Evolutionary conservation across 2,797 vertebrate genomes (phyloP).

Genomic region (Valencia hispanica): DNA sequence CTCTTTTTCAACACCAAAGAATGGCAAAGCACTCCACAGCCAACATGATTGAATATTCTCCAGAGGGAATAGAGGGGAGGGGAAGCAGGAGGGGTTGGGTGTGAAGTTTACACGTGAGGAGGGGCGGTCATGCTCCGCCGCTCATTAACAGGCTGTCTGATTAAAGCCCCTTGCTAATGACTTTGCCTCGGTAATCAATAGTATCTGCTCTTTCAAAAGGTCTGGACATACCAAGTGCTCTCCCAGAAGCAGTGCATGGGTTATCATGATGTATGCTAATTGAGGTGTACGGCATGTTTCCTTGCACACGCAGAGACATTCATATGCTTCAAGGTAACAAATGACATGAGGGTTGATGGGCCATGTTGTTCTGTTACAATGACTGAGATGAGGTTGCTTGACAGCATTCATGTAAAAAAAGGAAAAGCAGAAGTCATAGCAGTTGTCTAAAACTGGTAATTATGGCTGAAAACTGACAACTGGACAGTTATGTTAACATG

Average conservation of each 20-base stretch:
- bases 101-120: slow-evolving; percentile 56
- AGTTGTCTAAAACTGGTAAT: slow-evolving; percentile 33
- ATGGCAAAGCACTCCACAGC: slow-evolving; percentile 67
- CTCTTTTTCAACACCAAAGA: slow-evolving; percentile 70
- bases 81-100: slow-evolving; percentile 15
- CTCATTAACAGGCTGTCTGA: slow-evolving; percentile 80
- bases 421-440: slow-evolving; percentile 6
- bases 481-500: slow-evolving; percentile 13
- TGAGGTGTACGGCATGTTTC: slow-evolving; percentile 53
- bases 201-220: slow-evolving; percentile 75
- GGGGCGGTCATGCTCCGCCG: slow-evolving; percentile 64
- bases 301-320: slow-evolving; percentile 37
- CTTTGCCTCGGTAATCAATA: slow-evolving; percentile 79
- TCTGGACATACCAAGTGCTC: slow-evolving; percentile 56
- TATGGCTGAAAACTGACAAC: slow-evolving; percentile 22
- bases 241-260: slow-evolving; percentile 46
- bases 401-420: slow-evolving; percentile 8
- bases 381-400: slow-evolving; percentile 33
- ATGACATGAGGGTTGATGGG: slow-evolving; percentile 51
- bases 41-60: slow-evolving; percentile 74
- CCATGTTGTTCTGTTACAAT: slow-evolving; percentile 28
- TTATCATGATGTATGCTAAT: slow-evolving; percentile 62
- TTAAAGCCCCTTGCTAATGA: slow-evolving; percentile 79
- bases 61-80: slow-evolving; percentile 54
- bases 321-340: slow-evolving; percentile 51